Base-by-base conservation (phyloP, 2,113 vertebrate species). In the Siniperca knerii region DNA sequence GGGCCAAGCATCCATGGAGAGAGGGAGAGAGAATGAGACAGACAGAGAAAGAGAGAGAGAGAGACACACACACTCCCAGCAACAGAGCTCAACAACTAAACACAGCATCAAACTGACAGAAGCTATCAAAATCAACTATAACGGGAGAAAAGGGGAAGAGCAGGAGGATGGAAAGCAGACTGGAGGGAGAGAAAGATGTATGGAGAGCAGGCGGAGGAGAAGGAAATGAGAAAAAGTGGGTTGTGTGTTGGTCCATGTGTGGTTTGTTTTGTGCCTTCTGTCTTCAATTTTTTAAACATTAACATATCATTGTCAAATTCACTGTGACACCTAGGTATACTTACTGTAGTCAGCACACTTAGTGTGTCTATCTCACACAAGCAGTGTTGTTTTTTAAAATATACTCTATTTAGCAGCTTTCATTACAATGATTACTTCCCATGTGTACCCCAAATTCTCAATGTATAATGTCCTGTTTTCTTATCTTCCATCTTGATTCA, bases 111-210 rank as follows among this genome's bases (percentile, higher is more conserved):
- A 52, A 50, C 85, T 85, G 83, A 85, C 85, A 85, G 75, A 70
- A 87, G 79, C 55, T 6, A 87, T 87, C 74, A 71, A 60, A 78
- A 79, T 75, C 89, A 89, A 84, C 86, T 72, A 50, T 46, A 73
- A 68, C 25, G 21, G 44, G 57, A 50, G 65, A 50, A 57, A n/a
- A 6, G 4, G 23, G 65, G 48, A 68, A 52, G 84, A 65, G 83
- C 10, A 54, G 58, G 68, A 55, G 15, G 75, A 60, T 11, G 81
- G 70, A 55, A 15, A 73, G 50, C 40, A 71, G 55, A 58, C 33
- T 48, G 73, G 29, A 25, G 5, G 33, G 54, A 74, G n/a, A 60
- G 75, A 12, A 21, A 9, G 46, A 76, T 25, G 58, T 4, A 57
- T 2, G 21, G 44, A 21, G 37, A 21, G n/a, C 5, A 82, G 15